Evolutionary conservation across 2,797 vertebrate species (phyloP).

Genomic region (Lutjanus argentimaculatus): DNA sequence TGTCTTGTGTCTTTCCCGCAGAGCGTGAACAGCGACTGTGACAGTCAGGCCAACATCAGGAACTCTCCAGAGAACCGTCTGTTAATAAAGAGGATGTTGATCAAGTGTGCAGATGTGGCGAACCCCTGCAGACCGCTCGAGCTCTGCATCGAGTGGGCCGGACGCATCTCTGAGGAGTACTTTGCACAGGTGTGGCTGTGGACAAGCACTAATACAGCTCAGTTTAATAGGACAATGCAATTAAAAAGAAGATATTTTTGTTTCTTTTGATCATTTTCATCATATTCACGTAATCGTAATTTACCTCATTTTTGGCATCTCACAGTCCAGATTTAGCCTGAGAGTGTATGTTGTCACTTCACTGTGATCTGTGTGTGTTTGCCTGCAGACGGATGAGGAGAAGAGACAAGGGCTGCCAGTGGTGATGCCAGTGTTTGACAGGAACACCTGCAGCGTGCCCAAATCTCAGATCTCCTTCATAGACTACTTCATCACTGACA

Average conservation of each 20-base stretch:
- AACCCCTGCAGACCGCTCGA: slow-evolving; percentile 94
- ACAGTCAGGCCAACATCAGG: slow-evolving; percentile 88
- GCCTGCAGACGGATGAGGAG: slow-evolving; percentile 94
- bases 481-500: slow-evolving; percentile 98
- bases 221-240: not conserved
- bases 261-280: too few relatives aligned
- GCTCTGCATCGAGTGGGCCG: slow-evolving; percentile 96
- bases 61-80: slow-evolving; percentile 93
- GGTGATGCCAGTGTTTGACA: slow-evolving; percentile 97
- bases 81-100: slow-evolving; percentile 96
- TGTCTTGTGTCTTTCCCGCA: slow-evolving; percentile 60
- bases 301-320: not conserved
- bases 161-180: slow-evolving; percentile 97
- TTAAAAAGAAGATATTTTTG: too few relatives aligned
- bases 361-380: slow-evolving; percentile 45
- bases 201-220: not conserved
- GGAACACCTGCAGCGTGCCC: slow-evolving; percentile 96
- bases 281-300: not conserved
- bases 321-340: not conserved
- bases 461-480: slow-evolving; percentile 98
- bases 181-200: slow-evolving; percentile 91
- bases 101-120: slow-evolving; percentile 98
- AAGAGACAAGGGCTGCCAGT: slow-evolving; percentile 93
- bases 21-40: slow-evolving; percentile 81
- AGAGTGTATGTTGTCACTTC: not conserved